A percentile compares a stretch with the other conserved stretches of the same genome.
phyloP scores from a whole-genome alignment of 2,797 vertebrate species.

The Myotis findleyi region DNA sequence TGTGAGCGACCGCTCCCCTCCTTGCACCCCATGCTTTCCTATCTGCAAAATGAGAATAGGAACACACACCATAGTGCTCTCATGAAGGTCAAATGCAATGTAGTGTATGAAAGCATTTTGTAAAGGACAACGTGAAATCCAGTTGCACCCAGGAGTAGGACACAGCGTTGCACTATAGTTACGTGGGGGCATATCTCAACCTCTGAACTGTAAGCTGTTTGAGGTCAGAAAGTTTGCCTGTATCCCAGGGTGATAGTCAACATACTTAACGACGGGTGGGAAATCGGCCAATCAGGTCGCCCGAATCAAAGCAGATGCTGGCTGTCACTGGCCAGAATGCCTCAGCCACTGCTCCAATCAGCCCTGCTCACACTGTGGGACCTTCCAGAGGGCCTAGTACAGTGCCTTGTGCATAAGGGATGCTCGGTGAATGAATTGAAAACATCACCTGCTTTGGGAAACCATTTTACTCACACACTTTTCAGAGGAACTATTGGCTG shows the following conservation, averaged over 20 bases:
- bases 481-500: not conserved
- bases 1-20: not conserved
- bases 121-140: not conserved
- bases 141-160: not conserved
- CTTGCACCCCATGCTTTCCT: not conserved
- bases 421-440: not conserved
- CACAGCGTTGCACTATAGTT: too few species aligned
- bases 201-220: not conserved
- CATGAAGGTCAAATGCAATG: not conserved
- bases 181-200: not conserved
- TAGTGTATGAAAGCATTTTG: not conserved
- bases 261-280: not conserved
- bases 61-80: accelerated
- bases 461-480: not conserved
- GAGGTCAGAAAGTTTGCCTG: not conserved
- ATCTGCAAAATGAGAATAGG: not conserved
- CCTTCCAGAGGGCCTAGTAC: not conserved
- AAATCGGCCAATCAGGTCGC: not conserved
- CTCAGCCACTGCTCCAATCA: not conserved
- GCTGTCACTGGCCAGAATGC: not conserved
- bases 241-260: not conserved
- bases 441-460: not conserved
- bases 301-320: not conserved
- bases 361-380: not conserved
- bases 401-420: not conserved